These are phyloP conservation scores for Oryzias celebensis DNA, from an alignment of 2,113 vertebrate species.

Conservation along the genomic window DNA sequence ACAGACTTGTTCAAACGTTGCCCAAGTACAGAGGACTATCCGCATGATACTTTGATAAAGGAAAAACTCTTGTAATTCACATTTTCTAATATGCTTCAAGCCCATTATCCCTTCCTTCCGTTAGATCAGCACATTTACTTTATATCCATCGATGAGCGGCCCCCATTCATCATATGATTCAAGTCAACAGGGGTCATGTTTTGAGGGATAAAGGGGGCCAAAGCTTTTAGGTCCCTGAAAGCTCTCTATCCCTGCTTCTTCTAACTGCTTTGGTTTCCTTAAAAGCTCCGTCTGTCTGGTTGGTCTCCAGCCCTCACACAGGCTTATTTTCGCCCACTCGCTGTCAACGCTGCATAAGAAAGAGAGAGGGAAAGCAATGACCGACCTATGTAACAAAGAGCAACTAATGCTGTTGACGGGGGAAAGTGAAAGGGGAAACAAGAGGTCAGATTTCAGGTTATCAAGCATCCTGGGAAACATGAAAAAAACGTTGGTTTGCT, in stretches of 20 bases:
- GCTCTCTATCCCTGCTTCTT: constrained; percentile 20
- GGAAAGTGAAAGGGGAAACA: constrained; percentile 55
- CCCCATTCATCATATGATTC: constrained; percentile 41
- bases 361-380: constrained; percentile 10
- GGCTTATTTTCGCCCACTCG: constrained; percentile 30
- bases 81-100: constrained; percentile 51
- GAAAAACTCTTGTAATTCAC: constrained; percentile 40
- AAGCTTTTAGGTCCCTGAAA: constrained; percentile 59
- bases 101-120: constrained; percentile 37
- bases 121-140: constrained; percentile 39
- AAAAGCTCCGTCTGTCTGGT: constrained; percentile 32
- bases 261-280: constrained; percentile 31
- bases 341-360: constrained; percentile 20
- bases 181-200: constrained; percentile 41
- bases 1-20: constrained; percentile 24
- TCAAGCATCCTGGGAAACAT: constrained; percentile 43
- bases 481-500: constrained; percentile 35
- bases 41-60: constrained; percentile 44
- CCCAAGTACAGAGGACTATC: constrained; percentile 23
- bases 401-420: constrained; percentile 44
- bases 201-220: constrained; percentile 38
- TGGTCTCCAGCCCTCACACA: constrained; percentile 6
- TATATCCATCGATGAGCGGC: constrained; percentile 40
- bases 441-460: constrained; percentile 64
- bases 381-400: constrained; percentile 39